phyloP scores from a whole-genome alignment of 2,113 vertebrate genomes.

The Tringa solitaria region DNA sequence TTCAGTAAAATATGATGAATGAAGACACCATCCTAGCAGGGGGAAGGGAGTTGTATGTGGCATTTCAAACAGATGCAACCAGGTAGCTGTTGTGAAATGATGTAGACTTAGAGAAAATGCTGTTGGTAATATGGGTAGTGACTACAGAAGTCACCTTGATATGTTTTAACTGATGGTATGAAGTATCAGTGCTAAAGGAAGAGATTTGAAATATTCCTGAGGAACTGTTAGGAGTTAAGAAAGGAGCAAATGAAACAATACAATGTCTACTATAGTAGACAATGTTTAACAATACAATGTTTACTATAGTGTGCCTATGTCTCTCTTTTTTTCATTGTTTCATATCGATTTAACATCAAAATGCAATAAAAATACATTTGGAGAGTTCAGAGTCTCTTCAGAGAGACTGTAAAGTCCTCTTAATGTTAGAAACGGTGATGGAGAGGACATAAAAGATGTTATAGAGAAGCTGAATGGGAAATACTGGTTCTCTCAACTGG shows the following conservation, averaged over 20 bases:
- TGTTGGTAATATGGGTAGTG: not conserved
- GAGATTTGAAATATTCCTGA: not conserved
- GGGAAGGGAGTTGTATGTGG: not conserved
- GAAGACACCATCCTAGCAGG: accelerated
- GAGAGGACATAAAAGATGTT: not conserved
- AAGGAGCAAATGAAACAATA: not conserved
- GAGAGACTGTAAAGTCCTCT: not conserved
- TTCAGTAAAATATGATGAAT: not conserved
- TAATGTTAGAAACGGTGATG: not conserved
- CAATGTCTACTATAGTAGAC: too few relatives aligned
- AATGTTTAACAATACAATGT: too few relatives aligned
- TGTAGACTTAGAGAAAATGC: not conserved
- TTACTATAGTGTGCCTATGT: not conserved
- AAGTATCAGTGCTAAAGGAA: not conserved
- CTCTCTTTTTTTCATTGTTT: not conserved
- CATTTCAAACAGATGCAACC: not conserved
- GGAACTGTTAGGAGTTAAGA: not conserved
- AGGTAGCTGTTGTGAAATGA: not conserved
- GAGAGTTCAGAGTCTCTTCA: not conserved
- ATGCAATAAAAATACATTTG: not conserved
- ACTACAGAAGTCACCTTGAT: not conserved
- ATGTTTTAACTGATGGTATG: not conserved
- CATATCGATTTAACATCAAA: not conserved
- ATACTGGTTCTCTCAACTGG: not conserved
- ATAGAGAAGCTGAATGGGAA: not conserved